phyloP scores from a whole-genome alignment of 2,888 invertebrate genomes.

The Myopa testacea region DNA sequence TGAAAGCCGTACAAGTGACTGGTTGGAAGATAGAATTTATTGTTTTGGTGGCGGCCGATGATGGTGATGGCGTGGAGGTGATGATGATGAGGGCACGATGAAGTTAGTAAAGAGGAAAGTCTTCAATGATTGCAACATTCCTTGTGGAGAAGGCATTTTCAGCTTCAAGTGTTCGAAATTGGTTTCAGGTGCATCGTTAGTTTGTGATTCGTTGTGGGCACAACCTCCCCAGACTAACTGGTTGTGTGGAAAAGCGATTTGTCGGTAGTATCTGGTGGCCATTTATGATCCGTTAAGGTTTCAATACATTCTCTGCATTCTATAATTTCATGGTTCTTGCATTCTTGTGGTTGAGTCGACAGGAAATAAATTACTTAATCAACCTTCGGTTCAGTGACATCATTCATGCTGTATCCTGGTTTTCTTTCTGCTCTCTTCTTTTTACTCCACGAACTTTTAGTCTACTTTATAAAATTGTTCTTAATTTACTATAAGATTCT shows the following conservation, averaged over 20 bases:
- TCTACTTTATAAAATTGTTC: too few species aligned
- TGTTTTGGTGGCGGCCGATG: neutral
- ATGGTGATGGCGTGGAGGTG: neutral
- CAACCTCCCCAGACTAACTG: neutral
- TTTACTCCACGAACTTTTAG: too few species aligned
- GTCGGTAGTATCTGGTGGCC: neutral
- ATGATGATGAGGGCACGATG: neutral
- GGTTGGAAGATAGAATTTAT: neutral
- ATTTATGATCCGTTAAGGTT: neutral
- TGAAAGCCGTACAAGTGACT: conserved; percentile 1
- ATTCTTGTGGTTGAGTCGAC: neutral
- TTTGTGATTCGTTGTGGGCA: too few species aligned
- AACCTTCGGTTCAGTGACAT: too few species aligned
- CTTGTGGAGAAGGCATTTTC: neutral
- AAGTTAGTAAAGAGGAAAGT: neutral
- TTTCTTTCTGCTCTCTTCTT: too few species aligned
- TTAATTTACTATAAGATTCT: too few species aligned
- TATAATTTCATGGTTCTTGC: neutral
- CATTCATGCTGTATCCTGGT: neutral
- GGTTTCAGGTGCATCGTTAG: neutral
- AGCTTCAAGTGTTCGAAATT: neutral
- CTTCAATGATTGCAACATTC: neutral
- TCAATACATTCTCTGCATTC: neutral
- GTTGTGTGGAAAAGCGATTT: neutral
- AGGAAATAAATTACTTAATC: neutral